Base-by-base conservation (phyloP, 2,888 invertebrate species). In the Sturmia bella region DNA sequence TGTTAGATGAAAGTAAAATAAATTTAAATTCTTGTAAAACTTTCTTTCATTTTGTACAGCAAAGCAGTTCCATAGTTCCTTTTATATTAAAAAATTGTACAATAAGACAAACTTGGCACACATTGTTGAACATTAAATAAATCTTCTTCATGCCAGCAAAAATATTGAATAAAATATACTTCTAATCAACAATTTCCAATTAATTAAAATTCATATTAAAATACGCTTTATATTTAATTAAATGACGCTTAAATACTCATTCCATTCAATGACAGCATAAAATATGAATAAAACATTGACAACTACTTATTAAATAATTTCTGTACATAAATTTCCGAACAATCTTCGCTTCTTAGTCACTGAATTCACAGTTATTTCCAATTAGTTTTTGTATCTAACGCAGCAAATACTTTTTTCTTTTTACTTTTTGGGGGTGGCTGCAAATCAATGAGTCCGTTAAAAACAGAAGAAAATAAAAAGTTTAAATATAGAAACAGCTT, bases 281-380 rank as follows among this genome's bases (percentile, higher is more conserved):
- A 74, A 66, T 52, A 21, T 32, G 15, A 27, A 48, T 12, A 63
- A 52, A 15, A 48, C 15, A 72, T 76, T 32, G 63, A 69, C 45
- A 70, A 68, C 45, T 48, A 72, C 61, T 80, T 4, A 75, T 78
- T 76, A 77, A 72, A 78, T 77, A 77, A 74, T 80, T 81, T 75
- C 54, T 79, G 73, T 69, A 64, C 66, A 61, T 17, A 66, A 37
- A 66, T 5, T 39, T 74, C n/a, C 15, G 3, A 5, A 17, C 15
- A 43, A 59, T 39, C 19, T 27, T 39, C 13, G 64, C 32, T 52
- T 52, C 50, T 6, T 59, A 59, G 37, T 72, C 43, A 57, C 52
- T 11, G 48, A 70, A 64, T 43, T 66, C 37, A 43, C 41, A 64
- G 54, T 27, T 48, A 43, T 41, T 66, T 57, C 24, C n/a, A 32